These are phyloP conservation scores for Heliangelus exortis DNA, from an alignment of 2,797 vertebrate species.

Conservation along the genomic window DNA sequence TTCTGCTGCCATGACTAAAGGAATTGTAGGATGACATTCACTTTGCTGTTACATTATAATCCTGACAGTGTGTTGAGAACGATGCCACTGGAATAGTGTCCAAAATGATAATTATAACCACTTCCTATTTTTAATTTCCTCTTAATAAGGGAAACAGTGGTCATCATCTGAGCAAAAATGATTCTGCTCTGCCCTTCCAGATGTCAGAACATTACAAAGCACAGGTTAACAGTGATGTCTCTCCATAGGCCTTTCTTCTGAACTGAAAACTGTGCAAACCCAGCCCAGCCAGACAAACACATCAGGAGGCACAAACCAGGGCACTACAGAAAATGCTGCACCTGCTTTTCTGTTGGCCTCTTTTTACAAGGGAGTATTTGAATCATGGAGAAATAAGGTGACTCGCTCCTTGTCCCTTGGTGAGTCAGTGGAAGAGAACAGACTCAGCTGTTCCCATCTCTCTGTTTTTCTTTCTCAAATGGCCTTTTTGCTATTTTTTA, in stretches of 20 bases:
- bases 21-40: slow-evolving; percentile 16
- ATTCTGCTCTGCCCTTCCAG: slow-evolving; percentile 32
- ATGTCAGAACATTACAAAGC: neutral
- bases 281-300: neutral
- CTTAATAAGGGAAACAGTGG: neutral
- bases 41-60: slow-evolving; percentile 20
- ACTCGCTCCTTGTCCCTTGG: neutral
- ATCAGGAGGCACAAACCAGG: neutral
- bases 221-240: neutral
- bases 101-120: slow-evolving; percentile 25
- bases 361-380: neutral
- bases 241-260: neutral
- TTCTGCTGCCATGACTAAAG: neutral
- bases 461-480: slow-evolving; percentile 20
- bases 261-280: neutral
- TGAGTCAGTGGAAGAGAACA: slow-evolving; percentile 38
- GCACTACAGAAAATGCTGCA: neutral
- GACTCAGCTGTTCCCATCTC: slow-evolving; percentile 25
- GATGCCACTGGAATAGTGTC: slow-evolving; percentile 11
- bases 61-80: neutral
- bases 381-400: neutral
- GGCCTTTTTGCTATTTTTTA: neutral
- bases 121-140: slow-evolving; percentile 65
- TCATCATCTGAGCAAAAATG: neutral
- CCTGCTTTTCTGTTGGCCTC: slow-evolving; percentile 30